Conservation (phyloP, 1,140 invertebrate genomes). For the Dendrolimus kikuchii region DNA sequence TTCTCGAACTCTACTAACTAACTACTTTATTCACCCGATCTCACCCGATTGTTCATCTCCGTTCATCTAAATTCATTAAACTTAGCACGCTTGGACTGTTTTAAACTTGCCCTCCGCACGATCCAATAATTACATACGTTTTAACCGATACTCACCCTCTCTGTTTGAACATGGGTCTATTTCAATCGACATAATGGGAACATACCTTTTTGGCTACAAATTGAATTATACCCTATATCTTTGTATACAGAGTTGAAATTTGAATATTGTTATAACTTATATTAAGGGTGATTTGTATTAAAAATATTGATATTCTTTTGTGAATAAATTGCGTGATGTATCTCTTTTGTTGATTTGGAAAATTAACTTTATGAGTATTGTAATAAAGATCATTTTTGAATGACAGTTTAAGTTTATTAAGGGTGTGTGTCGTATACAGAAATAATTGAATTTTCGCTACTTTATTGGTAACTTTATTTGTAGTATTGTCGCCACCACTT, state of each 20-base stretch:
- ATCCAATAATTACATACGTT: constrained; percentile 69
- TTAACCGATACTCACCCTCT: constrained; percentile 57
- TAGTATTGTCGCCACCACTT: constrained; percentile 69
- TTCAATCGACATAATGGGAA: constrained; percentile 47
- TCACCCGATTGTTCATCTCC: constrained; percentile 23
- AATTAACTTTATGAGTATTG: neutral
- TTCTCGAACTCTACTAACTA: constrained; percentile 17
- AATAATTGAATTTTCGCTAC: constrained; percentile 31
- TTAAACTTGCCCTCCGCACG: constrained; percentile 34
- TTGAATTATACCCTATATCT: constrained; percentile 9
- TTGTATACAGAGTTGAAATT: constrained; percentile 8
- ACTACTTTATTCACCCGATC: constrained; percentile 21
- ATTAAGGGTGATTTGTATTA: constrained; percentile 19
- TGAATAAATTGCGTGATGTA: too few relatives aligned
- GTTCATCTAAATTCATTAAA: constrained; percentile 56
- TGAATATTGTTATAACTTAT: neutral
- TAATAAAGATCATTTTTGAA: neutral
- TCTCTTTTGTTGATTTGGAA: too few relatives aligned
- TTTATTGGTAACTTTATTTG: constrained; percentile 65
- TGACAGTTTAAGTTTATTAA: constrained; percentile 12
- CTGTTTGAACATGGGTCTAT: constrained; percentile 65
- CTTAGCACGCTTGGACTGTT: constrained; percentile 44
- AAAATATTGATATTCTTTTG: too few relatives aligned
- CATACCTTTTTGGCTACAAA: constrained; percentile 12
- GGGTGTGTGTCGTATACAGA: constrained; percentile 17